Evolutionary conservation across 2,797 vertebrate species (phyloP).

Genomic region (Onychomys leucogaster): DNA sequence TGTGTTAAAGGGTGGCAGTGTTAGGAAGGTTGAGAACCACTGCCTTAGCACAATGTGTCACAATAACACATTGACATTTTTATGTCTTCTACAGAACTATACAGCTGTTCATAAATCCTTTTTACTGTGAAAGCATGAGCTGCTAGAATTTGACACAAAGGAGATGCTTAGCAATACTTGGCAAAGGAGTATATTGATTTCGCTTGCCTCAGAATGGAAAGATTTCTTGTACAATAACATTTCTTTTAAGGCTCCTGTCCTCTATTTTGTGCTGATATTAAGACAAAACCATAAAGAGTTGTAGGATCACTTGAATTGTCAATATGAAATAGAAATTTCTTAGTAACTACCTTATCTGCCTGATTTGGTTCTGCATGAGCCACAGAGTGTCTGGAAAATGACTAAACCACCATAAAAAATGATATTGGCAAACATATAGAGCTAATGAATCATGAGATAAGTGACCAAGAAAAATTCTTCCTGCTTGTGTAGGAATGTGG

Average conservation of each 20-base stretch:
- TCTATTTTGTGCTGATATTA: conserved; percentile 23
- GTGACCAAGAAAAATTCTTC: conserved; percentile 54
- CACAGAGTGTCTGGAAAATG: conserved; percentile 68
- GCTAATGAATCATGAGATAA: conserved; percentile 66
- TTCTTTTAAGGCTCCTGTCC: not conserved
- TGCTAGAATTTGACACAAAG: not conserved
- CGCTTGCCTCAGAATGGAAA: not conserved
- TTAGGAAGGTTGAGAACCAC: not conserved
- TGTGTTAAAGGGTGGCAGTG: no score
- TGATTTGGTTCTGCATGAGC: conserved; percentile 22
- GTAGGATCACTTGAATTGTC: not conserved
- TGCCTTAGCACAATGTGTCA: not conserved
- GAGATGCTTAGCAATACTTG: conserved; percentile 4
- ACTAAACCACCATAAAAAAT: conserved; percentile 75
- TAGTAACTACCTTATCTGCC: conserved; percentile 46
- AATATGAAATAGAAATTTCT: conserved; percentile 26
- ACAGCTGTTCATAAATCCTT: not conserved
- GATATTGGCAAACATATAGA: conserved; percentile 58
- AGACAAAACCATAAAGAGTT: conserved; percentile 4
- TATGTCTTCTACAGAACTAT: not conserved
- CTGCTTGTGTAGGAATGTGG: conserved; percentile 37
- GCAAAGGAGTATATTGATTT: not conserved
- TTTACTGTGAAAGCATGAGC: not conserved
- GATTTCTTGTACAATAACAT: not conserved
- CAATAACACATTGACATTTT: not conserved